Base-by-base conservation (phyloP, 1,140 invertebrate genomes). In the Dolichoris vasculosae region DNA sequence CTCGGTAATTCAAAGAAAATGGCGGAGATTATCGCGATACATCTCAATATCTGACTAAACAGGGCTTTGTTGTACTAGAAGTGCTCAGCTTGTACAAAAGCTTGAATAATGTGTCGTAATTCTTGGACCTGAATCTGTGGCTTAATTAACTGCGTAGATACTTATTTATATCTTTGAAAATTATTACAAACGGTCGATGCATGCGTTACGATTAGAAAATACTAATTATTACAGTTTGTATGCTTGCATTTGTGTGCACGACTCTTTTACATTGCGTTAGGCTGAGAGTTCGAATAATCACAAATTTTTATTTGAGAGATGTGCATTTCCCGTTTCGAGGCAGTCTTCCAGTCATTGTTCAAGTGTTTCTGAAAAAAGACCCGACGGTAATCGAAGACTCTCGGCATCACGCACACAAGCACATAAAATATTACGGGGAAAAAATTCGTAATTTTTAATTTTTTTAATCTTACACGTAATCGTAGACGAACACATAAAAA, bases 321-420 rank as follows among this genome's bases (percentile, higher is more conserved):
- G 75, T 82, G 86, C 83, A 87, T 82, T 87, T 71, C 48, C 82
- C 64, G 23, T 81, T 59, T 87, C 63, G 82, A 85, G 71, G 38
- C 43, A 23, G 84, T 85, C 84, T 85, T 85, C 78, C 84, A 81
- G 32, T 81, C 75, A 67, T 85, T 85, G 77, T 82, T 71, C 55
- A 64, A 76, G 59, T 80, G 64, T 81, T 35, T 82, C 4, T 67
- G n/a, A 75, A n/a, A 23, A 43, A 76, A 43, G 76, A 55, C 81
- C 55, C 40, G 51, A 82, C 64, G 69, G 59, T 67, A 73, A 82
- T 85, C 78, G 78, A 76, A n/a, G 84, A 82, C 84, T 85, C 83
- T 79, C 77, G 84, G 77, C 51, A 17, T 63, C 64, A 82, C 79
- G 71, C 84, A 76, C 84, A 82, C 32, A 75, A 51, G 6, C 30